Evolutionary conservation across 2,888 invertebrate genomes (phyloP).

Genomic region (Caradrina kadenii): DNA sequence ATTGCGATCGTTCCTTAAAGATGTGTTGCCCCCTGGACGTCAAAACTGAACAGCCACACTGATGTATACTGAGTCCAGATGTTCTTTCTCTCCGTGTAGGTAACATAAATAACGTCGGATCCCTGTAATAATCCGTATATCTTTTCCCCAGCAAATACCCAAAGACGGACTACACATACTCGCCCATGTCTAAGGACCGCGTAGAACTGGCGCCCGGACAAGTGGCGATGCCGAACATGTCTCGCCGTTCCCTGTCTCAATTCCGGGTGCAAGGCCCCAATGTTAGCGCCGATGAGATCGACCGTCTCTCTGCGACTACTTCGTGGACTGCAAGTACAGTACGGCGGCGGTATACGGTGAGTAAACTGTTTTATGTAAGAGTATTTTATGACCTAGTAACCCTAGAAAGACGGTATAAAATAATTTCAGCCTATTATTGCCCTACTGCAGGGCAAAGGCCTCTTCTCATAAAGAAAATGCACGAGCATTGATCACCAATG

Average conservation of each 20-base stretch:
- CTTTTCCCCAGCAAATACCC: conserved; percentile 93
- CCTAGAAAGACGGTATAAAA: too few relatives aligned
- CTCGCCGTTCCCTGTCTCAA: conserved; percentile 92
- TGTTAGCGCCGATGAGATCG: conserved; percentile 79
- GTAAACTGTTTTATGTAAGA: conserved; percentile 48
- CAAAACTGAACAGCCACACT: too few relatives aligned
- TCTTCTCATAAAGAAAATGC: too few relatives aligned
- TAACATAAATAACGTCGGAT: background rate
- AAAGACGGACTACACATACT: conserved; percentile 98
- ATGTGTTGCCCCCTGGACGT: too few relatives aligned
- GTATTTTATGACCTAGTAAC: too few relatives aligned
- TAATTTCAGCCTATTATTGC: too few relatives aligned
- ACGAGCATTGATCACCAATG: too few relatives aligned
- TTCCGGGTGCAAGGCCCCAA: conserved; percentile 88
- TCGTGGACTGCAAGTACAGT: conserved; percentile 74
- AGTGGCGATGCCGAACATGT: conserved; percentile 97
- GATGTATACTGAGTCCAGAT: too few relatives aligned
- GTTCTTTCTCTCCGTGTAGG: background rate
- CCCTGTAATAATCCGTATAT: background rate
- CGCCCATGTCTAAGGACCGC: conserved; percentile 94
- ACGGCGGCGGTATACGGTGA: conserved; percentile 79
- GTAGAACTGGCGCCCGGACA: conserved; percentile 95
- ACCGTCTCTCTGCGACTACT: conserved; percentile 71
- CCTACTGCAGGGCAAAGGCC: too few relatives aligned
- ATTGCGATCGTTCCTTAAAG: too few relatives aligned